phyloP scores from a whole-genome alignment of 2,797 vertebrate species.

The Ara ararauna region DNA sequence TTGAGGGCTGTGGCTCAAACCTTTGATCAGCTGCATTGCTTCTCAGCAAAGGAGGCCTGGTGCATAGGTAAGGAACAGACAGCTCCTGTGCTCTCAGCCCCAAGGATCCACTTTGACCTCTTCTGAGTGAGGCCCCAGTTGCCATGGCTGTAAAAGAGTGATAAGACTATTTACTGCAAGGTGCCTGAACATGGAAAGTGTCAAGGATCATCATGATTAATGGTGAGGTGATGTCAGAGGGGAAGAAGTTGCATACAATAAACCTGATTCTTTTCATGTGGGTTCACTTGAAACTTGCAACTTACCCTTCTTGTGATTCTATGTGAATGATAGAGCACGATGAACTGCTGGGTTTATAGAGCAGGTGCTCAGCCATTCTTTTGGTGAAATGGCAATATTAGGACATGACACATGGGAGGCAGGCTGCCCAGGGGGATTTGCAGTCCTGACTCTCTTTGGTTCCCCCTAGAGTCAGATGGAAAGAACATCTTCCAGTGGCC shows the following conservation, averaged over 20 bases:
- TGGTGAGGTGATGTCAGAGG: not conserved
- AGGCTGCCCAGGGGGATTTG: not conserved
- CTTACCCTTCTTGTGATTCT: not conserved
- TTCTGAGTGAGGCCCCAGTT: not conserved
- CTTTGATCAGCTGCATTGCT: conserved; percentile 18
- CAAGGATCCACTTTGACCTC: not conserved
- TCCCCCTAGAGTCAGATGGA: not conserved
- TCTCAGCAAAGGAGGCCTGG: not conserved
- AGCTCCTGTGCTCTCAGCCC: not conserved
- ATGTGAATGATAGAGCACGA: fast-evolving
- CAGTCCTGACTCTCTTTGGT: not conserved
- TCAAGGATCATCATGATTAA: conserved; percentile 56
- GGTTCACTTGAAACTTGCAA: not conserved
- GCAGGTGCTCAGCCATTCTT: not conserved
- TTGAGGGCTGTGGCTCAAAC: conserved; percentile 48
- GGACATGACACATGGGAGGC: not conserved
- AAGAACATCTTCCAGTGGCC: not conserved
- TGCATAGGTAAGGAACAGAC: not conserved
- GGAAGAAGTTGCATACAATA: not conserved
- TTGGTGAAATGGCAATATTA: not conserved
- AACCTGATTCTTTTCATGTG: not conserved
- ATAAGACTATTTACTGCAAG: conserved; percentile 35
- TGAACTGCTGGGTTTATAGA: not conserved
- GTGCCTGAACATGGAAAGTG: not conserved
- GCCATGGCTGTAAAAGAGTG: not conserved